Base-by-base conservation (phyloP, 2,113 vertebrate genomes). In the Mustelus asterias region DNA sequence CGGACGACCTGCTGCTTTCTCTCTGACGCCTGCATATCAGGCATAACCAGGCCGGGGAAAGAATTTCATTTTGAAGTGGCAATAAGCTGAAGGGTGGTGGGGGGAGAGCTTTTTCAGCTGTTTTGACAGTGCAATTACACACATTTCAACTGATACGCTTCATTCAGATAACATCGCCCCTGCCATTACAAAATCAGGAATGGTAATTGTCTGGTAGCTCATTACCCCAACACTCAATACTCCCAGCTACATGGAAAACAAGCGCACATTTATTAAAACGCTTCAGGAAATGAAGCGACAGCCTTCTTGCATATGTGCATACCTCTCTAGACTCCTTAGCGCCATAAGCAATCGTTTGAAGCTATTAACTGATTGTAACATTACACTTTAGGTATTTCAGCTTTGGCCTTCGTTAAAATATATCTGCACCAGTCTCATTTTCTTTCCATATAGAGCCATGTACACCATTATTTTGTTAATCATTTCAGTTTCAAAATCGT, bases 11-110 rank as follows among this genome's bases (percentile, higher is more conserved):
- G 97, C 96, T 96, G 97, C 97, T 96, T 97, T 97, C 96, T 96
- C 98, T 99, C 98, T 98, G 98, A 98, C 98, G 98, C 97, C 97
- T 97, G 97, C 97, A 97, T 98, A 98, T 98, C 98, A 98, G 97
- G 97, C 97, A 97, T 97, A 97, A 97, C 97, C 97, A 95, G 96
- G 97, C 98, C 97, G 97, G 95, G 97, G 97, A 97, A 98, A 97
- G 98, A 98, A 98, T 98, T 98, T 98, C 97, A 98, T 98, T 98
- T 98, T 97, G 97, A 98, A 98, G 98, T 97, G 98, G 97, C 97
- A 97, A 97, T 98, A 98, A 97, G 98, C 98, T 97, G 97, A 97
- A 96, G 97, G 97, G 96, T 96, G 97, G 97, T 76, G 96, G 48
- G 48, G 48, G 48, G 1, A 5, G 48, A 54, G 48, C 48, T 96